Percentiles rank a stretch among this genome's conserved stretches.
phyloP scores from a whole-genome alignment of 2,113 vertebrate genomes.

The Hemibates koningsi region DNA sequence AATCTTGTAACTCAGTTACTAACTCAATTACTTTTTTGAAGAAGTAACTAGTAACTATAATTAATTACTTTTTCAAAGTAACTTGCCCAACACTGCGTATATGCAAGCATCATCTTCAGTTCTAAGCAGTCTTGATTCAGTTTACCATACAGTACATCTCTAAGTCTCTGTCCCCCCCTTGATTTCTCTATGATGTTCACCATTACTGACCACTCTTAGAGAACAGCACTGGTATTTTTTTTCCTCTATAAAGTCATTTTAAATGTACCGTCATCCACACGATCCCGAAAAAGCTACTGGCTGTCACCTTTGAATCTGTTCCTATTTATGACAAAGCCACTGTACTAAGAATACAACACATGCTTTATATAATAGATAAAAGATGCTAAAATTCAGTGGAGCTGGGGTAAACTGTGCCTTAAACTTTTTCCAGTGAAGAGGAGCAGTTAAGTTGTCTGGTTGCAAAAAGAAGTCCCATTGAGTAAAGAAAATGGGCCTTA shows the following conservation, averaged over 20 bases:
- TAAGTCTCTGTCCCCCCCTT: not conserved
- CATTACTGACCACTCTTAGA: not conserved
- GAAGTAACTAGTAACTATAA: not conserved
- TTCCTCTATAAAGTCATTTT: not conserved
- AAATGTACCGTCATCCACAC: not conserved
- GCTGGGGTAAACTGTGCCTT: not conserved
- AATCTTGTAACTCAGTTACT: not conserved
- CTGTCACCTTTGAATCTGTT: not conserved
- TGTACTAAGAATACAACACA: not conserved
- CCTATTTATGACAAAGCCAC: not conserved
- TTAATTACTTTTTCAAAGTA: not conserved
- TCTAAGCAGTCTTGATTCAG: not conserved
- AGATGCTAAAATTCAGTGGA: not conserved
- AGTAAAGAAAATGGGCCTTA: not conserved
- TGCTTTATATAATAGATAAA: not conserved
- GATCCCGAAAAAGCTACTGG: not conserved
- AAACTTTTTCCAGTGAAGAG: not conserved
- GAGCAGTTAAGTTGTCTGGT: not conserved
- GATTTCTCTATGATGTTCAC: not conserved
- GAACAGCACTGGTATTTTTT: not conserved
- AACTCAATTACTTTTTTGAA: not conserved
- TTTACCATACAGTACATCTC: not conserved
- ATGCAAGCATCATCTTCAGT: not conserved
- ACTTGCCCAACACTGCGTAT: not conserved
- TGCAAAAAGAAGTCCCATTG: not conserved